These are phyloP conservation scores for Saimiri boliviensis DNA, from an alignment of 2,113 vertebrate genomes.

Conservation along the genomic window DNA sequence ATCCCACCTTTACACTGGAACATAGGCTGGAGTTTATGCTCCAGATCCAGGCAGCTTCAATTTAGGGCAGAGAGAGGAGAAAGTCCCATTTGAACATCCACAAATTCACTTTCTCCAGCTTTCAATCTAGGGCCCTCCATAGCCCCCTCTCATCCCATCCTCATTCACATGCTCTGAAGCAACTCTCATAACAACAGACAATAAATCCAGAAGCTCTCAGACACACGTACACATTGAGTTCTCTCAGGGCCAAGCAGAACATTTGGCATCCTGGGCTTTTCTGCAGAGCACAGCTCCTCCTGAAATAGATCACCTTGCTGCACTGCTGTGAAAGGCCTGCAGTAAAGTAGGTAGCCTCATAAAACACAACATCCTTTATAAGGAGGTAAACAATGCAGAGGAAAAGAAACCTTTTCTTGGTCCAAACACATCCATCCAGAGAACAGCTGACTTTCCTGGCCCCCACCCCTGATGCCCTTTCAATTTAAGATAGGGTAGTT, in stretches of 20 bases:
- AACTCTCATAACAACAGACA: slow-evolving; percentile 10
- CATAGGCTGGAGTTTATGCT: background rate
- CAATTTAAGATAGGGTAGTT: background rate
- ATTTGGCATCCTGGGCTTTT: slow-evolving; percentile 65
- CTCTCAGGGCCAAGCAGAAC: slow-evolving; percentile 66
- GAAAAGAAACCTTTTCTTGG: slow-evolving; percentile 64
- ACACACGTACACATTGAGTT: background rate
- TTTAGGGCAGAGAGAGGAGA: background rate
- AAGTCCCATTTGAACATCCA: background rate
- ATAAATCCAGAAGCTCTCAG: slow-evolving; percentile 55
- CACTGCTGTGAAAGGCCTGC: slow-evolving; percentile 52
- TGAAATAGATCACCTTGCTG: slow-evolving; percentile 60
- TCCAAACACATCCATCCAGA: slow-evolving; percentile 63
- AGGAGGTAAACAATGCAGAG: slow-evolving; percentile 34
- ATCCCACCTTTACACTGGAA: background rate
- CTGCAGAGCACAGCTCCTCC: slow-evolving; percentile 64
- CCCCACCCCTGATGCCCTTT: background rate
- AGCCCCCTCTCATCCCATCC: accelerated
- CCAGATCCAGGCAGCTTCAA: background rate
- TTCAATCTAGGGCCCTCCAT: background rate
- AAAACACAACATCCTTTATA: slow-evolving; percentile 61
- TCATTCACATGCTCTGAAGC: accelerated
- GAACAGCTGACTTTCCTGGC: background rate
- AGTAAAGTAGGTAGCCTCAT: slow-evolving; percentile 64
- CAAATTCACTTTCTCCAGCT: background rate